Percentiles rank a stretch among this genome's conserved stretches.
These are phyloP conservation scores for Choreutis nemorana DNA, from an alignment of 2,888 invertebrate genomes.

Conservation along the genomic window DNA sequence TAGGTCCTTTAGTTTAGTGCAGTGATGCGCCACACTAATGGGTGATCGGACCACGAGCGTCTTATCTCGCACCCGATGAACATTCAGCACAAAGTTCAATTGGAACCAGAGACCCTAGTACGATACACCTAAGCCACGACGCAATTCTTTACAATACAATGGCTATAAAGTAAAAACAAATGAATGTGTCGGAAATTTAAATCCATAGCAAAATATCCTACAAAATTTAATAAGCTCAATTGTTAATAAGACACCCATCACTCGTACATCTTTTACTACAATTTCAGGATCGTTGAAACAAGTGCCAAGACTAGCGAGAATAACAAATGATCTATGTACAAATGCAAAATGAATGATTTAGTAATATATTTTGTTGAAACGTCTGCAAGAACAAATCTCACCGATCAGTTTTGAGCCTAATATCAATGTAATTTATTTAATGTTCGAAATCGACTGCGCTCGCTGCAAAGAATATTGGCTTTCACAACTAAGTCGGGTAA, in stretches of 20 bases:
- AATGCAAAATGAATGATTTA: constrained; percentile 40
- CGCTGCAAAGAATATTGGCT: constrained; percentile 64
- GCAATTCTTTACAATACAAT: too few species aligned
- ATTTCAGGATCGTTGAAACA: too few species aligned
- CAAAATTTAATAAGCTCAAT: too few species aligned
- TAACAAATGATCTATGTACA: too few species aligned
- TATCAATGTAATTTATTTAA: constrained; percentile 64
- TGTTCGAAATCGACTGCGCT: constrained; percentile 59
- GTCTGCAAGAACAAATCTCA: constrained; percentile 49
- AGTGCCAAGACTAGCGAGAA: too few species aligned
- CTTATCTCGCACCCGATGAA: background rate
- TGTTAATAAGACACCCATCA: too few species aligned
- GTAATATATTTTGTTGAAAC: too few species aligned
- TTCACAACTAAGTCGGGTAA: constrained; percentile 61
- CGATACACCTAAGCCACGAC: too few species aligned
- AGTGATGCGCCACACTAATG: background rate
- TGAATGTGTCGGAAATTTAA: too few species aligned
- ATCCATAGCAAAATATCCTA: too few species aligned
- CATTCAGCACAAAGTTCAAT: constrained; percentile 13
- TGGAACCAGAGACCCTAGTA: constrained; percentile 15
- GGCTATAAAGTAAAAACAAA: too few species aligned
- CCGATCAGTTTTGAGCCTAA: constrained; percentile 63
- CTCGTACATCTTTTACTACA: too few species aligned
- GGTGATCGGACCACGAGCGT: background rate
- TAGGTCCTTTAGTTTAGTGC: background rate